Evolutionary conservation across 2,113 vertebrate species (phyloP), one percentile per base, ranked within the genome.

Genomic region (Misgurnus mizolepis): DNA sequence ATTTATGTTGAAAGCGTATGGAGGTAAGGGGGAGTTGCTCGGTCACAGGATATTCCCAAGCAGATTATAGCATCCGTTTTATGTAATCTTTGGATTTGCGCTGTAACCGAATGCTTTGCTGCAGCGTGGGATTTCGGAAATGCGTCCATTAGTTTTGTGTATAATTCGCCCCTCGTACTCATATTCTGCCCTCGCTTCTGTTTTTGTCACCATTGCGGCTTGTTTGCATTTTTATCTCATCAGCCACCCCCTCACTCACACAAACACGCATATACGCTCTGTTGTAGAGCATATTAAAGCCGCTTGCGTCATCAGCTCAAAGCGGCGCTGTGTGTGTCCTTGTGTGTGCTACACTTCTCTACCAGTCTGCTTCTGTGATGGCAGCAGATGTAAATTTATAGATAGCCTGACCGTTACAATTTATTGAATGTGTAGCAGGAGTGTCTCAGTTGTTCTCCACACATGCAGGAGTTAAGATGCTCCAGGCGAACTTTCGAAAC

Each of bases 291-390:
- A 70, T 79, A 69, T 58, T 73, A 75, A 83, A 80, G 64, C 75
- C 66, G 78, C 74, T 81, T 80, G 50, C 78, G n/a, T 85, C 82
- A 56, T 70, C 34, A 70, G 43, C n/a, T 55, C 74, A 80, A 84
- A 84, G n/a, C 62, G 47, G 53, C 18, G 11, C 11, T 64, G 76
- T 76, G 88, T 78, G 49, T 75, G 27, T 34, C 27, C 27, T 34
- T 83, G 81, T 67, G 53, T 78, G 47, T 82, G 58, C 27, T 34
- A 1, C 27, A 34, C 1, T 34, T 34, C 27, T 34, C 3, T 6
- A 40, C 8, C 27, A 40, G 0, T 22, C 22, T 1, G 68, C 15
- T 71, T 55, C 47, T 34, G 7, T 39, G 17, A 43, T 9, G 8
- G 40, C 39, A 49, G 11, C 11, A 17, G 7, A 45, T 53, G 67